Conservation (phyloP, 2,888 invertebrate species). For the Phaedon cochleariae region DNA sequence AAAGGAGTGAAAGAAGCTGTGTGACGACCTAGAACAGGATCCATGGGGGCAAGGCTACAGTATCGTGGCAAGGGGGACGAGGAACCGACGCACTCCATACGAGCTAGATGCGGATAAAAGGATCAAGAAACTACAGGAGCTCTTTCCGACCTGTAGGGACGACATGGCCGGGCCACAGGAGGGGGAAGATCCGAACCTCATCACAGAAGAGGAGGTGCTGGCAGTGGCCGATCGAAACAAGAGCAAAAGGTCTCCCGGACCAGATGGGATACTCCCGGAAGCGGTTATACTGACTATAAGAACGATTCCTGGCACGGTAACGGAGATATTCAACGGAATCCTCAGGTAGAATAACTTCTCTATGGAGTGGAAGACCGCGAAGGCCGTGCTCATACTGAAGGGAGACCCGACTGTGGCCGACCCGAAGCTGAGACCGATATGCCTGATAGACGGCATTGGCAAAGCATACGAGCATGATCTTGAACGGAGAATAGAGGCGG, state of each 20-base stretch:
- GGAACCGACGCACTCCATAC: too few species aligned
- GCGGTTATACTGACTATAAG: background rate
- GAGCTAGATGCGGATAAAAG: too few species aligned
- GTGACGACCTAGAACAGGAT: conserved; percentile 22
- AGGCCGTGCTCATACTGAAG: conserved; percentile 16
- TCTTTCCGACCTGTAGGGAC: background rate
- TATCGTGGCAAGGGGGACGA: conserved; percentile 7
- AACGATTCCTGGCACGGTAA: background rate
- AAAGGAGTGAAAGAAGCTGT: conserved; percentile 10
- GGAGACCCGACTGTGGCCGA: conserved; percentile 2
- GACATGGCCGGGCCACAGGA: background rate
- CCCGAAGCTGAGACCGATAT: conserved; percentile 16
- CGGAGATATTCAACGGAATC: conserved; percentile 1
- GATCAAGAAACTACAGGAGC: background rate
- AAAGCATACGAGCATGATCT: conserved; percentile 15
- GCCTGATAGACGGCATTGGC: conserved; percentile 6
- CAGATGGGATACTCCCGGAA: background rate
- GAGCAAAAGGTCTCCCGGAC: background rate
- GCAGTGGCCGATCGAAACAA: conserved; percentile 14
- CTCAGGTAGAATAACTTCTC: background rate
- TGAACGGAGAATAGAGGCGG: conserved; percentile 15
- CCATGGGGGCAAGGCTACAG: conserved; percentile 29
- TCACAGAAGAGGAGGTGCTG: background rate
- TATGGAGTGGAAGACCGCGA: background rate
- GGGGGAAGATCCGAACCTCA: background rate